phyloP scores from a whole-genome alignment of 1,140 invertebrate species.

The Dreissena rostriformis region DNA sequence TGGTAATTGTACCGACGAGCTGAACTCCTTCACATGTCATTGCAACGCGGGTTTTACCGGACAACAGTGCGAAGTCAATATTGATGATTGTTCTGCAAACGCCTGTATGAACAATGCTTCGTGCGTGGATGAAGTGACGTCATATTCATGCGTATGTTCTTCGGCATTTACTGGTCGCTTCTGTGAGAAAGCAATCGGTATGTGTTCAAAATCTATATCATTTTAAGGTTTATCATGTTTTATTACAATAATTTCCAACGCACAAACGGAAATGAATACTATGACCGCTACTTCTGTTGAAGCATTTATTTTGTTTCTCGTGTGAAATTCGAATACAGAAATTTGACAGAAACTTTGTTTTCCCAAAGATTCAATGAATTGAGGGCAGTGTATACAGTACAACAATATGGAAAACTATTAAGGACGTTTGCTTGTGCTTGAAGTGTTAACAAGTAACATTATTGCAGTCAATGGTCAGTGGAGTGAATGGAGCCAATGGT shows the following conservation, averaged over 20 bases:
- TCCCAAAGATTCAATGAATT: too few relatives aligned
- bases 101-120: conserved; percentile 59
- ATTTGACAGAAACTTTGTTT: not conserved
- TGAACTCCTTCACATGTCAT: conserved; percentile 68
- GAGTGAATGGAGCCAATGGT: conserved; percentile 65
- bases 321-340: not conserved
- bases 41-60: conserved; percentile 98
- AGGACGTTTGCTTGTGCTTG: not conserved
- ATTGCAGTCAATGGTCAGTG: conserved; percentile 64
- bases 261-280: too few relatives aligned
- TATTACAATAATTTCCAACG: not conserved
- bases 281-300: too few relatives aligned
- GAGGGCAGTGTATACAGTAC: not conserved
- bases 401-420: too few relatives aligned
- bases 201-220: conserved; percentile 10
- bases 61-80: conserved; percentile 95
- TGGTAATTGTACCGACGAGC: conserved; percentile 69
- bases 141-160: conserved; percentile 89
- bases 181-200: conserved; percentile 84
- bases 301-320: too few relatives aligned
- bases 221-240: not conserved
- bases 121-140: conserved; percentile 38
- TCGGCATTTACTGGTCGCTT: conserved; percentile 91
- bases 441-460: not conserved
- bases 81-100: conserved; percentile 75